Conservation (phyloP, 2,888 invertebrate species). For the Trachelus stipa region DNA sequence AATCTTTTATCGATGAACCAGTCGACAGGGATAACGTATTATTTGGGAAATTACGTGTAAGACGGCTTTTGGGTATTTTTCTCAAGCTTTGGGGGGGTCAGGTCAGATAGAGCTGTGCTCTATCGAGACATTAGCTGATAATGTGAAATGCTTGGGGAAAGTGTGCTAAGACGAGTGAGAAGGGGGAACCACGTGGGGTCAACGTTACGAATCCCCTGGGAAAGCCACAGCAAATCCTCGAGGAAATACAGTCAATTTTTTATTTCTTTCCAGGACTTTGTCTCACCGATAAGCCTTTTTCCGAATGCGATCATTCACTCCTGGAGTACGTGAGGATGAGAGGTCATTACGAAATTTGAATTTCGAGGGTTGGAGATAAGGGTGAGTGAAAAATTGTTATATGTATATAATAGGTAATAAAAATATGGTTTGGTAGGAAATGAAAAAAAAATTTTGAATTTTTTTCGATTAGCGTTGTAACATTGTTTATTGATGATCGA, state of each 20-base stretch:
- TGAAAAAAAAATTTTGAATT: background rate
- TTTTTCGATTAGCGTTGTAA: too few relatives aligned
- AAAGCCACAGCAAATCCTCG: constrained; percentile 15
- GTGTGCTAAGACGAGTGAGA: background rate
- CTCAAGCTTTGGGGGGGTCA: background rate
- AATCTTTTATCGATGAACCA: background rate
- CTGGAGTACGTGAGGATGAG: background rate
- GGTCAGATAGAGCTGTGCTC: background rate
- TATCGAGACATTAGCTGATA: background rate
- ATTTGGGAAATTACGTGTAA: background rate
- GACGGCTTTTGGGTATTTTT: background rate
- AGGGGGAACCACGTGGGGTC: background rate
- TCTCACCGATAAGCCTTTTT: background rate
- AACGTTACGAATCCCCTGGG: constrained; percentile 10
- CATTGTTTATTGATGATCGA: too few relatives aligned
- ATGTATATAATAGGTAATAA: background rate
- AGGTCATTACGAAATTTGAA: background rate
- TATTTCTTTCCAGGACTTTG: constrained; percentile 8
- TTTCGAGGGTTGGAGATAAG: background rate
- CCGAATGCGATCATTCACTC: background rate
- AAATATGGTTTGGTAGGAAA: background rate
- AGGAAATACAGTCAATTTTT: constrained; percentile 18
- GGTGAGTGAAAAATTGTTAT: background rate
- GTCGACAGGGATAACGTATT: background rate
- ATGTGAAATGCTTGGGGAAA: constrained; percentile 6